Evolutionary conservation across 2,113 vertebrate species (phyloP), one percentile per base, ranked within the genome.

Genomic region (Sylvilagus bachmani): DNA sequence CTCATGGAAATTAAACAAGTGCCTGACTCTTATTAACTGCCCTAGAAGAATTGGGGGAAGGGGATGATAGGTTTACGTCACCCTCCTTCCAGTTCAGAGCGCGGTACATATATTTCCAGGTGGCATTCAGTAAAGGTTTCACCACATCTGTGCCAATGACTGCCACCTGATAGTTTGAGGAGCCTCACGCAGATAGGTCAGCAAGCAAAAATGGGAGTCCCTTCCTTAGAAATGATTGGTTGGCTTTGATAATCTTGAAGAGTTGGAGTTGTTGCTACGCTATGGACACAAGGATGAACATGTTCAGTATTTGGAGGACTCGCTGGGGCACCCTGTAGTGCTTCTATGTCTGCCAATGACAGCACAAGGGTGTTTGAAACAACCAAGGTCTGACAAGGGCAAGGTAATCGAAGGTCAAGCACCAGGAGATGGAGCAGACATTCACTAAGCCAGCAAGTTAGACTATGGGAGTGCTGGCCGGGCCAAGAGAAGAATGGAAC

Each of bases 171-270:
- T 55, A 58, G 44, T 25, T 36, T 86, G 5, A 22, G 70, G 4
- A 31, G 77, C 21, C 14, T 58, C 31, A 31, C 24, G 29, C 62
- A 33, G 21, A 73, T 0, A 82, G 33, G 44, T 33, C 44, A 67
- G 53, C 27, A 55, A 12, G 33, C 11, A 61, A 82, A 61, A 74
- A 22, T 53, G 36, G 22, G 5, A n/a, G 61, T 55, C 16, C n/a
- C 7, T 14, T 0, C 58, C 6, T 24, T 36, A 8, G 31, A 3
- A 38, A 12, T 13, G 51, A 24, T 17, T 13, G 10, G 27, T 0
- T 61, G 67, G 70, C n/a, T 38, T 29, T 58, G 61, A 58, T 36
- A 86, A 38, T 86, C 89, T 77, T 77, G 69, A 66, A 29, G 33
- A 66, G 51, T 8, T 36, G 11, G 19, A 64, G 33, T 36, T 70